Evolutionary conservation across 2,113 vertebrate species (phyloP), one percentile per base, ranked within the genome.

Genomic region (Phocoena sinus): DNA sequence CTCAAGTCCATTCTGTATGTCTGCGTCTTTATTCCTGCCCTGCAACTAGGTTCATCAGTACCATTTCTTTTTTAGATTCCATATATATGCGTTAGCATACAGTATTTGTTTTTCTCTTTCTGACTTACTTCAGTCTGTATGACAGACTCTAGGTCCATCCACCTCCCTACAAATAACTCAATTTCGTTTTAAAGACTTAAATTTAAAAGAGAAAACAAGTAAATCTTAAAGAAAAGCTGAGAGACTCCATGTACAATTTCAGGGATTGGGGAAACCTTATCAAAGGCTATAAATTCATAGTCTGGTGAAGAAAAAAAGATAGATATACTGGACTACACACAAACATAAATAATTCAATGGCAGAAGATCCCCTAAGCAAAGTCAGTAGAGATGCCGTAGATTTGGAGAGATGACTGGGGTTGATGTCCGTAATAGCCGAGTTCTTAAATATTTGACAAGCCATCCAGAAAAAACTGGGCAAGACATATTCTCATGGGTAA

Each of bases 191-290:
- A 87, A 91, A 86, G 26, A 62, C 50, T 65, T 90, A 73, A 44
- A 33, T 70, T 38, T 87, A 70, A 68, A 73, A 93, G 93, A 71
- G 68, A 70, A 89, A 93, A 92, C 67, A n/a, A 38, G 11, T 80
- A 73, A 76, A 81, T 96, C 36, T 96, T 94, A 86, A 86, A 96
- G 58, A 44, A 68, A 95, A 88, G 17, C 17, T 87, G 65, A 87
- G 81, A 96, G 36, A 67, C 47, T 90, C 85, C 13, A 28, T 87
- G 1, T 47, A 44, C 18, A 71, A 6, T 86, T 82, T 82, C 13
- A 79, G 33, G 38, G 20, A 36, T 70, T 84, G 82, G 36, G 56
- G n/a, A 93, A 91, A 82, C 44, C n/a, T 74, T 89, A 92, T 65
- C 44, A 14, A 68, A 92, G 67, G 25, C 28, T 96, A 1, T 86